Evolutionary conservation across 1,140 invertebrate species (phyloP).

Genomic region (Atta cephalotes): DNA sequence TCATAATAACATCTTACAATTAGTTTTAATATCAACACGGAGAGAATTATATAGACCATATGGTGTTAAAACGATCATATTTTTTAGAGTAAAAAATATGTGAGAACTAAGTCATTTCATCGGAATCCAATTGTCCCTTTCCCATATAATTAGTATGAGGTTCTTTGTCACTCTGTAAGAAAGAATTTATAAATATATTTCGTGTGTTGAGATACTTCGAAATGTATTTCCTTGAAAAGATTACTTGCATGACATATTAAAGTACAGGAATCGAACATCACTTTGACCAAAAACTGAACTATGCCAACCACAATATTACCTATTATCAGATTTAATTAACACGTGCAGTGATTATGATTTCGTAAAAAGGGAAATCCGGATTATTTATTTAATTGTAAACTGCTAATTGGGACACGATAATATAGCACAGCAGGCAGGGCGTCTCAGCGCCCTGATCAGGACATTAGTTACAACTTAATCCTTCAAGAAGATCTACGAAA

Average conservation of each 20-base stretch:
- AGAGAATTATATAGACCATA: no score
- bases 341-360: slow-evolving; percentile 19
- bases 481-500: slow-evolving; percentile 53
- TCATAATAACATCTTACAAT: no score
- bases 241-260: background rate
- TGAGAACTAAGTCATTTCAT: no score
- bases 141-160: no score
- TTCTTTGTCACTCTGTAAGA: no score
- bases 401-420: slow-evolving; percentile 23
- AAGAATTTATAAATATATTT: background rate
- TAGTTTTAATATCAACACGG: no score
- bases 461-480: slow-evolving; percentile 70
- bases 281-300: background rate
- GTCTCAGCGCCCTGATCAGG: slow-evolving; percentile 28
- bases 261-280: background rate
- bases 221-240: background rate
- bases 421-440: slow-evolving; percentile 41
- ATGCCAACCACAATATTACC: slow-evolving; percentile 4
- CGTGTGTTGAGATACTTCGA: no score
- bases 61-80: no score
- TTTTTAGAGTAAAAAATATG: no score
- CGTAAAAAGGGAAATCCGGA: slow-evolving; percentile 25
- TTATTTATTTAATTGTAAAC: slow-evolving; percentile 63
- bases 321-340: slow-evolving; percentile 48
- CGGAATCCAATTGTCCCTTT: no score